Evolutionary conservation across 1,140 invertebrate genomes (phyloP), one percentile per base, ranked within the genome.

Genomic region (Drosophila serrata): DNA sequence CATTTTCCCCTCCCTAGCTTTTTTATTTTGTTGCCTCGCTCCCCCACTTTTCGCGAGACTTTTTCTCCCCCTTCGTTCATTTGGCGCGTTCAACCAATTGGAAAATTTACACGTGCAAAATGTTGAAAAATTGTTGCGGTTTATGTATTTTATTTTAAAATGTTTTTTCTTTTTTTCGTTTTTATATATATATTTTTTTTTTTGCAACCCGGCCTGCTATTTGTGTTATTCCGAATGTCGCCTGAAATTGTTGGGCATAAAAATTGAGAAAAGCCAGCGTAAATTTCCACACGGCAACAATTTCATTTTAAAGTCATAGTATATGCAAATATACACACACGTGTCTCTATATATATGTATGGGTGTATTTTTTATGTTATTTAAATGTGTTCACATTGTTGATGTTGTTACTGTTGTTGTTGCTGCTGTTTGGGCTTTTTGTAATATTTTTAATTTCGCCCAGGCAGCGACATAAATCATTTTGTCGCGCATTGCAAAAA

Each of bases 101-200:
- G 88, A 91, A 91, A 91, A 91, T 91, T 91, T 91, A 91, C 88
- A 91, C 88, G 88, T 91, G 88, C 82, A 87, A 91, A 91, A 91
- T 91, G 87, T 91, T 87, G 88, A 91, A 91, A 91, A 91, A 91
- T 91, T 91, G 88, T 90, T 91, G 88, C 88, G 88, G 88, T 91
- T 91, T 90, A 84, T 78, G 63, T 81, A 81, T 62, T 49, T 82
- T 70, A 62, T 74, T 62, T 77, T 77, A 59, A 68, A 55, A 55
- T 19, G 31, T 31, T 45, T 63, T 73, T 73, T 58, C 68, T 73
- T 53, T 80, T 48, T 43, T 24, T 11, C 62, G 56, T 75, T 55
- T 39, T 19, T 11, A 22, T 27, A 4, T 24, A 3, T 24, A 24
- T 24, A 3, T 42, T 43, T 33, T 37, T n/a, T 27, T 51, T 51